Percentiles rank a stretch among this genome's conserved stretches.
Conservation (phyloP, 2,888 invertebrate genomes). For the Crepidodera aurea region DNA sequence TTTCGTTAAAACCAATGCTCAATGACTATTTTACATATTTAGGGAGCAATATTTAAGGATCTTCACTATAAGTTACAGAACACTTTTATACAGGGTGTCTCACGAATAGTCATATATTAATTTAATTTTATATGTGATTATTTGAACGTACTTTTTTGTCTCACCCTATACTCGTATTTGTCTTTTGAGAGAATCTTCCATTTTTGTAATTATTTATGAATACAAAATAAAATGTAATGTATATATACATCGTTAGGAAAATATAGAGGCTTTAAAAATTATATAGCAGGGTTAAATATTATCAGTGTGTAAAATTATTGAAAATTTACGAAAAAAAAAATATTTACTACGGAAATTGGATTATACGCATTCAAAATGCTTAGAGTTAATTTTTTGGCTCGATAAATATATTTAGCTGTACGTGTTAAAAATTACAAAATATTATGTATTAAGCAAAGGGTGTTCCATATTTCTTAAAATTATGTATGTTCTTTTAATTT, state of each 20-base stretch:
- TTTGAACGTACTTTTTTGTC: not conserved
- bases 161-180: conserved; percentile 34
- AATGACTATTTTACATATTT: conserved; percentile 42
- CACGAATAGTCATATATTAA: not conserved
- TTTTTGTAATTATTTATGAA: conserved; percentile 44
- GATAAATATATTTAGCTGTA: conserved; percentile 39
- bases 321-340: conserved; percentile 27
- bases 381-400: conserved; percentile 43
- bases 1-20: conserved; percentile 33
- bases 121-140: not conserved
- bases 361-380: conserved; percentile 46
- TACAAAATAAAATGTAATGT: conserved; percentile 37
- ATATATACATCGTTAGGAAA: conserved; percentile 47
- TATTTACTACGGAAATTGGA: conserved; percentile 24
- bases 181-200: conserved; percentile 46
- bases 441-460: conserved; percentile 13
- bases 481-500: too few species aligned
- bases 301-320: conserved; percentile 39
- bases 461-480: conserved; percentile 1
- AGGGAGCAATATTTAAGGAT: conserved; percentile 49
- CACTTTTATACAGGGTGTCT: conserved; percentile 8
- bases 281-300: conserved; percentile 48
- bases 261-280: conserved; percentile 50
- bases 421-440: conserved; percentile 39
- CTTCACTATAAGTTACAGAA: conserved; percentile 17